These are phyloP conservation scores for Coregonus ussuriensis DNA, from an alignment of 2,797 vertebrate genomes.

Conservation along the genomic window DNA sequence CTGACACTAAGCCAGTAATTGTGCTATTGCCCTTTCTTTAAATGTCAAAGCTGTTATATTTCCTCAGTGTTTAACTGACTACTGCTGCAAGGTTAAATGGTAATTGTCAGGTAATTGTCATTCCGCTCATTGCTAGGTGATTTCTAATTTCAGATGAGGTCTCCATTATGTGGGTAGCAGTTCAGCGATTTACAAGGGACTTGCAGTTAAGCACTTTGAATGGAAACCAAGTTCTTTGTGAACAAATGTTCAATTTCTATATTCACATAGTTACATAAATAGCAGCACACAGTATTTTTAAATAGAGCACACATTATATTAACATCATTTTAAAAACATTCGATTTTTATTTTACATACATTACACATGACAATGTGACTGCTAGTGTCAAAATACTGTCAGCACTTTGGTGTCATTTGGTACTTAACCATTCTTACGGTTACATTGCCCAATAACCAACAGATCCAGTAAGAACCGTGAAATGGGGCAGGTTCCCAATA, in stretches of 20 bases:
- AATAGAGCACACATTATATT: neutral
- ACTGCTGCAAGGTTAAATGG: neutral
- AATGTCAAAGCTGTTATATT: neutral
- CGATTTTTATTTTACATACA: constrained; percentile 17
- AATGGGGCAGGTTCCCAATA: constrained; percentile 21
- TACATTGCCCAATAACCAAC: constrained; percentile 61
- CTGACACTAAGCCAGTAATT: too few relatives aligned
- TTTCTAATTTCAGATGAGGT: neutral
- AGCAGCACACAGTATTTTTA: neutral
- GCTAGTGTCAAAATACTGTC: constrained; percentile 3
- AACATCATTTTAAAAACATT: neutral
- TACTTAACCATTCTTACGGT: constrained; percentile 35
- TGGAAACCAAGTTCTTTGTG: neutral
- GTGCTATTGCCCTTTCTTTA: too few relatives aligned
- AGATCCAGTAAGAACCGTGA: constrained; percentile 11
- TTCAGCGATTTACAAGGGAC: neutral
- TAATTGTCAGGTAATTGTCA: neutral
- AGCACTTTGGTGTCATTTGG: constrained; percentile 26
- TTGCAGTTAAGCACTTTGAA: neutral
- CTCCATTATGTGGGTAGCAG: neutral
- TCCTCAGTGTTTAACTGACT: neutral
- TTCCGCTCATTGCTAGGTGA: neutral
- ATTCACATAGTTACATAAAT: neutral
- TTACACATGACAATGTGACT: neutral
- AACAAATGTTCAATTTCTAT: neutral